Evolutionary conservation across 2,797 vertebrate species (phyloP).

Genomic region (Dipus sagitta): DNA sequence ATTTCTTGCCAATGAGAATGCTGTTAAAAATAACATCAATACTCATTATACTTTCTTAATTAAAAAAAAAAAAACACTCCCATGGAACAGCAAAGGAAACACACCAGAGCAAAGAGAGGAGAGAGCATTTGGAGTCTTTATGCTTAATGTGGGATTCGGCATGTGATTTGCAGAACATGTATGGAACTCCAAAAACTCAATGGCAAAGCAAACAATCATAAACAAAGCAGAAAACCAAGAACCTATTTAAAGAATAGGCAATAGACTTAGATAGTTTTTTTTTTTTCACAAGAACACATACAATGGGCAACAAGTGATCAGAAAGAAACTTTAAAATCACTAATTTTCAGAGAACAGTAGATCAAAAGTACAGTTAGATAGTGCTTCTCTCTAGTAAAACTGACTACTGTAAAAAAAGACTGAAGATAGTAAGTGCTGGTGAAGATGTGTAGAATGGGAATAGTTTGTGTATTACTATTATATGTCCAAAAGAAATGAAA

Average conservation of each 20-base stretch:
- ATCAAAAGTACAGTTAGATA: neutral
- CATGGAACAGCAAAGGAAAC: neutral
- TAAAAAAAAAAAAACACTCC: no score
- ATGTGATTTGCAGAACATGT: neutral
- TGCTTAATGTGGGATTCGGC: neutral
- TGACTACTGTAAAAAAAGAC: neutral
- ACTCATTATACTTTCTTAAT: neutral
- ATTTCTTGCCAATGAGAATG: neutral
- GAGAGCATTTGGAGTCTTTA: neutral
- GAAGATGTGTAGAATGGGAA: neutral
- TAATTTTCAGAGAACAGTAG: neutral
- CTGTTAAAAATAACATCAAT: conserved; percentile 8
- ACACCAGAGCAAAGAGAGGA: neutral
- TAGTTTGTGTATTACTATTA: no score
- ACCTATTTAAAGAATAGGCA: neutral
- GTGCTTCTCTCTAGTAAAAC: neutral
- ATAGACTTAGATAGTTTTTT: neutral
- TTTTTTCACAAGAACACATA: neutral
- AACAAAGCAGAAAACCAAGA: neutral
- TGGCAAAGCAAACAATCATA: no score
- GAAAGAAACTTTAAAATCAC: neutral
- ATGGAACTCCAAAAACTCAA: neutral
- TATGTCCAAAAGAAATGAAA: neutral
- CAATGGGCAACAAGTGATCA: neutral
- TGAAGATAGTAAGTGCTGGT: neutral